Evolutionary conservation across 2,888 invertebrate genomes (phyloP).

Genomic region (Heteromurus nitidus): DNA sequence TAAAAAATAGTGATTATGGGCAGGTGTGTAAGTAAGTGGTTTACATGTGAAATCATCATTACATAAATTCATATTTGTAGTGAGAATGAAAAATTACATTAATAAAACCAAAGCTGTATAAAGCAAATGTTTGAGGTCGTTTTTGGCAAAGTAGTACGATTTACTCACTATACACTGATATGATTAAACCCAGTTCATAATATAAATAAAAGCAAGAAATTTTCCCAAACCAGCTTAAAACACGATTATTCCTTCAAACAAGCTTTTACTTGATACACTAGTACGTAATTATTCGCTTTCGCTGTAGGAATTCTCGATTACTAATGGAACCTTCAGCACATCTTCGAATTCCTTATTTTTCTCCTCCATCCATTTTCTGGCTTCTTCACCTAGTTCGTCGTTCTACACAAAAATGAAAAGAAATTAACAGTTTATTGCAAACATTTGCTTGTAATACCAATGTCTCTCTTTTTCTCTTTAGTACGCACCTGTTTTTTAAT

Average conservation of each 20-base stretch:
- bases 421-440: not conserved
- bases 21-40: not conserved
- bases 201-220: not conserved
- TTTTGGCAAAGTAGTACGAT: slow-evolving; percentile 27
- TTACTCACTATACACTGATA: slow-evolving; percentile 39
- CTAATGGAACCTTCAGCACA: slow-evolving; percentile 58
- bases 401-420: slow-evolving; percentile 7
- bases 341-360: slow-evolving; percentile 70
- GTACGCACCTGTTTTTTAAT: not conserved
- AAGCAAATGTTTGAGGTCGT: not conserved
- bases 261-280: not conserved
- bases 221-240: not conserved
- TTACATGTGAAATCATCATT: not conserved
- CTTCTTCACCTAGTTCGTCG: slow-evolving; percentile 47
- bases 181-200: not conserved
- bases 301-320: slow-evolving; percentile 57
- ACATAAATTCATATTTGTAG: not conserved
- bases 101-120: slow-evolving; percentile 7
- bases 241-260: not conserved
- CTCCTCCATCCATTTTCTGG: slow-evolving; percentile 63
- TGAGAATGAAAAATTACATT: not conserved
- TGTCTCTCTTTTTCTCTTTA: not conserved
- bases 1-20: not conserved
- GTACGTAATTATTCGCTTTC: slow-evolving; percentile 3
- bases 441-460: not conserved